Evolutionary conservation across 2,888 invertebrate species (phyloP).

Genomic region (Melipona beecheii): DNA sequence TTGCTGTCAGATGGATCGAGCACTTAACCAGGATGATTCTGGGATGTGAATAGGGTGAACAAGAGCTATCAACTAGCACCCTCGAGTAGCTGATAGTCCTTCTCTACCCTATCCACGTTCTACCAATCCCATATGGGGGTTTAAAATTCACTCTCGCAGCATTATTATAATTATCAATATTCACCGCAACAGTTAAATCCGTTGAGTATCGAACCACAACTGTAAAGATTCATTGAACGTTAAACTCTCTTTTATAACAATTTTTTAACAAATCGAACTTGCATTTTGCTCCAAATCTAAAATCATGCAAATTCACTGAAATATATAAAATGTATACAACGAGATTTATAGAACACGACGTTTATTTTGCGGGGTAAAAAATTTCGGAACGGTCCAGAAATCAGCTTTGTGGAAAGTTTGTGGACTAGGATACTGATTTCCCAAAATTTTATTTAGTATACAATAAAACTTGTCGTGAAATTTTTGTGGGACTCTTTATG

Average conservation of each 20-base stretch:
- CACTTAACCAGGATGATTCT: slow-evolving; percentile 7
- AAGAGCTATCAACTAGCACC: slow-evolving; percentile 3
- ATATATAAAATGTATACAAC: too few species aligned
- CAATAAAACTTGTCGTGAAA: too few species aligned
- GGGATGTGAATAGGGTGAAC: slow-evolving; percentile 15
- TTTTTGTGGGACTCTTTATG: too few species aligned
- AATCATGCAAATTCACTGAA: too few species aligned
- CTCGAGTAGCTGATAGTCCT: background rate
- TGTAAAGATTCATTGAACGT: background rate
- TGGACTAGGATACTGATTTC: too few species aligned
- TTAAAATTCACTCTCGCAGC: background rate
- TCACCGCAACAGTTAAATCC: background rate
- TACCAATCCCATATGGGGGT: background rate
- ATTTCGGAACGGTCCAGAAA: too few species aligned
- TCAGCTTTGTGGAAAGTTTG: too few species aligned
- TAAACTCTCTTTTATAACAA: background rate
- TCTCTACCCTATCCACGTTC: background rate
- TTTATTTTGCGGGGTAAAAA: too few species aligned
- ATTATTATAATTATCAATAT: background rate
- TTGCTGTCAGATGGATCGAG: slow-evolving; percentile 1
- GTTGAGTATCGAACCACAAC: background rate
- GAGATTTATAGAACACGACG: too few species aligned
- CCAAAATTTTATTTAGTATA: too few species aligned
- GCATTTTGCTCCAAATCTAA: too few species aligned
- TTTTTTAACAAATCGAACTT: too few species aligned